These are phyloP conservation scores for Phrynosoma platyrhinos DNA, from an alignment of 2,113 vertebrate species.

Conservation along the genomic window DNA sequence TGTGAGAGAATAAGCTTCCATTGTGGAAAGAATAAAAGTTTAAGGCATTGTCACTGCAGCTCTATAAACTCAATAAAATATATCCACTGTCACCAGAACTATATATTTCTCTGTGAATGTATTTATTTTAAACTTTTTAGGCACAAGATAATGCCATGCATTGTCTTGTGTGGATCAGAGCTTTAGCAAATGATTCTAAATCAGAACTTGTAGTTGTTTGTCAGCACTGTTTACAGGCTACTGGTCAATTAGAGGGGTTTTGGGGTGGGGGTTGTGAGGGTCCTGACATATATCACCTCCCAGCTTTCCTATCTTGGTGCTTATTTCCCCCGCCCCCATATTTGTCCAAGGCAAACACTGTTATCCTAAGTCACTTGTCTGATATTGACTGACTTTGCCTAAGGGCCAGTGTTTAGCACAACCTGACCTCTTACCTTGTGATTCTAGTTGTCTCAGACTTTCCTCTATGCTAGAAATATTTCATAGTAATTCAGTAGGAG, in stretches of 20 bases:
- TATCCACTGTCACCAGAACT: constrained; percentile 58
- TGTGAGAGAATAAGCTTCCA: constrained; percentile 51
- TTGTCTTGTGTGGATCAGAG: background rate
- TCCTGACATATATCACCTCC: constrained; percentile 41
- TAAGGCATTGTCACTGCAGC: constrained; percentile 47
- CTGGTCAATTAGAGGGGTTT: constrained; percentile 12
- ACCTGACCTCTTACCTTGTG: constrained; percentile 24
- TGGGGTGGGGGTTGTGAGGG: background rate
- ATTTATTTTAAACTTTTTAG: background rate
- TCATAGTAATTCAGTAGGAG: background rate
- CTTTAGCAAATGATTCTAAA: constrained; percentile 26
- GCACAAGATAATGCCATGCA: constrained; percentile 28
- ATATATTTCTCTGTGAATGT: constrained; percentile 48
- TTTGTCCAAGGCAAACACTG: constrained; percentile 17
- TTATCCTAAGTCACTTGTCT: background rate
- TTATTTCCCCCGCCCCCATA: constrained; percentile 32
- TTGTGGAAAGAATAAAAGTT: constrained; percentile 51
- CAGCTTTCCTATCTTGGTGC: constrained; percentile 32
- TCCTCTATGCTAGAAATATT: background rate
- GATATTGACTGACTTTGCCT: background rate
- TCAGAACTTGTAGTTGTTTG: constrained; percentile 7
- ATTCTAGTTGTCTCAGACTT: constrained; percentile 35
- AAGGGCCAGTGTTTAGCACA: background rate
- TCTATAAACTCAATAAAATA: constrained; percentile 51
- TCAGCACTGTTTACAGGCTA: constrained; percentile 45